Evolutionary conservation across 2,797 vertebrate genomes (phyloP).

Genomic region (Novumbra hubbsi): DNA sequence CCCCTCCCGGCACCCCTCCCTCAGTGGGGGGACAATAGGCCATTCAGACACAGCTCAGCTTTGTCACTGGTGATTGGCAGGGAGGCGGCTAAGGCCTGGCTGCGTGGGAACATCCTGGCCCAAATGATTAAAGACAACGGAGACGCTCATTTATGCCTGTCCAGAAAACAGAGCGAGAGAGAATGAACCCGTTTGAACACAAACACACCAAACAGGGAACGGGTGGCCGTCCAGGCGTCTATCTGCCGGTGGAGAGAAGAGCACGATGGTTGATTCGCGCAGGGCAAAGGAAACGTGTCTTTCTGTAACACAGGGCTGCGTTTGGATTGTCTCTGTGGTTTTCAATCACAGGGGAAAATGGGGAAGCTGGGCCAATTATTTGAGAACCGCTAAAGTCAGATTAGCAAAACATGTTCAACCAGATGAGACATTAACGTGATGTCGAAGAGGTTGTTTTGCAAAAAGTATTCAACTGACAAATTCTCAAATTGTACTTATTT

Average conservation of each 20-base stretch:
- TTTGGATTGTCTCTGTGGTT: background rate
- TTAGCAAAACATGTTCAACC: no score
- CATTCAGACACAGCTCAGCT: slow-evolving; percentile 21
- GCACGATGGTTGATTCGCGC: background rate
- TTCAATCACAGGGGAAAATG: background rate
- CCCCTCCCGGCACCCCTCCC: background rate
- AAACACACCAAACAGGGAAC: background rate
- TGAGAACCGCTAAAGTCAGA: no score
- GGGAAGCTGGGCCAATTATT: no score
- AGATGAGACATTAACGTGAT: no score
- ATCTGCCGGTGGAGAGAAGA: background rate
- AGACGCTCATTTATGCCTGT: background rate
- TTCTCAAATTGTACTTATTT: no score
- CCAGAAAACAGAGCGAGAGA: background rate
- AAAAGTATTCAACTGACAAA: no score
- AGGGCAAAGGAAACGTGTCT: background rate
- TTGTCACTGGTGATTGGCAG: slow-evolving; percentile 1
- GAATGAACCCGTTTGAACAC: background rate
- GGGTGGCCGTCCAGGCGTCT: background rate
- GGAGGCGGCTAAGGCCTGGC: background rate
- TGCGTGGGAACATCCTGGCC: slow-evolving; percentile 22
- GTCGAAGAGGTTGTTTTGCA: no score
- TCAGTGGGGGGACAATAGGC: slow-evolving; percentile 10
- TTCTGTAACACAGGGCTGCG: background rate
- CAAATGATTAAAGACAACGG: slow-evolving; percentile 21